These are phyloP conservation scores for Tetragonula clypearis DNA, from an alignment of 1,140 invertebrate genomes.

Conservation along the genomic window DNA sequence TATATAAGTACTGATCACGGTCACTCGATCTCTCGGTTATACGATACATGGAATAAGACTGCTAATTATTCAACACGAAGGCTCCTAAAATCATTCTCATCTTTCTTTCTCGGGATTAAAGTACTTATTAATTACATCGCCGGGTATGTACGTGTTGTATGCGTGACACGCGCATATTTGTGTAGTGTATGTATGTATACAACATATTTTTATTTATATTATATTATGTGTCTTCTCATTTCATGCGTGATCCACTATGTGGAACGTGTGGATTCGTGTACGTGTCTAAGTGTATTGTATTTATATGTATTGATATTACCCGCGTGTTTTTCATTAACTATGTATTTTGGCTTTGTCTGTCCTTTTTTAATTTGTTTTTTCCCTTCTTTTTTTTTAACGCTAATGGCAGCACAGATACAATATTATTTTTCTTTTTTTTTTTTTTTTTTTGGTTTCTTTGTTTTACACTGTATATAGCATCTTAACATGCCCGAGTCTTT, in stretches of 20 bases:
- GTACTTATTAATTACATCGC: constrained; percentile 54
- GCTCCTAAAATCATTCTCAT: constrained; percentile 72
- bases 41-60: constrained; percentile 73
- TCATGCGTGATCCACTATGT: not conserved
- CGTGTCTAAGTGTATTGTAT: constrained; percentile 31
- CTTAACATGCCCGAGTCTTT: constrained; percentile 44
- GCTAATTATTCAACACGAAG: constrained; percentile 74
- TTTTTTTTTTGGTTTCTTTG: too few species aligned
- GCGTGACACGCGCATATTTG: not conserved
- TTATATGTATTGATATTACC: constrained; percentile 28
- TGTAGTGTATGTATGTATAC: not conserved
- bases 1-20: constrained; percentile 71
- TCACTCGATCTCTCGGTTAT: constrained; percentile 75
- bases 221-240: not conserved
- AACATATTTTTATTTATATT: constrained; percentile 21
- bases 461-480: constrained; percentile 61
- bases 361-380: constrained; percentile 25
- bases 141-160: constrained; percentile 45
- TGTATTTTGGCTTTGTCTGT: constrained; percentile 64
- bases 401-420: constrained; percentile 77
- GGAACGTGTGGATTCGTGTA: constrained; percentile 13
- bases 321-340: constrained; percentile 59
- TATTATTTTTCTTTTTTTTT: constrained; percentile 41
- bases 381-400: constrained; percentile 55
- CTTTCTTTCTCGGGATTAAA: constrained; percentile 41